Evolutionary conservation across 1,140 invertebrate species (phyloP).

Genomic region (Philotrypesis tridentata): DNA sequence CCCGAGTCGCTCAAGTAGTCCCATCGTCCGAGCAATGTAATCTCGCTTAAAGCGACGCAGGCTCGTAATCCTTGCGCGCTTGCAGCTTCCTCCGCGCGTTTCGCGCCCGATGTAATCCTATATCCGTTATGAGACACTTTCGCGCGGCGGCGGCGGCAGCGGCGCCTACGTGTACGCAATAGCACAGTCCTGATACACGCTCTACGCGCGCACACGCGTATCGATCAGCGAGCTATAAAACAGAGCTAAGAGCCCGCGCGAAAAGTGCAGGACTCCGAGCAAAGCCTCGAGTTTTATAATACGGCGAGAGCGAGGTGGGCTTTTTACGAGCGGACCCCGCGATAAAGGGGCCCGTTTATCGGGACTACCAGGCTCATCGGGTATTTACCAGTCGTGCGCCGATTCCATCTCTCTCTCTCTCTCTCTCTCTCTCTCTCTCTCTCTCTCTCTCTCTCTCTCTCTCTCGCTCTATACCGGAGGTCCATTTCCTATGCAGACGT

Average conservation of each 20-base stretch:
- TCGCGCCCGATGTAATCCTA: neutral
- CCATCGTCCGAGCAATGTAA: neutral
- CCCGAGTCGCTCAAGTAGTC: neutral
- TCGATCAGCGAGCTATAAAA: slow-evolving; percentile 48
- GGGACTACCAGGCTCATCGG: slow-evolving; percentile 49
- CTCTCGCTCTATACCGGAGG: slow-evolving; percentile 29
- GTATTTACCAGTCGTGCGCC: slow-evolving; percentile 38
- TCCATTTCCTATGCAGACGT: slow-evolving; percentile 35
- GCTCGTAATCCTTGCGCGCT: neutral
- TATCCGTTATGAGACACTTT: neutral
- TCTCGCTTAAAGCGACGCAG: neutral
- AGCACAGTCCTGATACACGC: neutral
- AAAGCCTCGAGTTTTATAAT: slow-evolving; percentile 18
- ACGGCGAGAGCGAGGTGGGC: neutral
- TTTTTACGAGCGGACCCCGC: slow-evolving; percentile 43
- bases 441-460: slow-evolving; percentile 3
- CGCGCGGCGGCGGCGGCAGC: too few relatives aligned
- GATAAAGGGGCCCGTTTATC: slow-evolving; percentile 49
- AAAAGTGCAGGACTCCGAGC: neutral
- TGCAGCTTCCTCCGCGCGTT: neutral
- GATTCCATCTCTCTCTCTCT: slow-evolving; percentile 18
- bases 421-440: slow-evolving; percentile 7
- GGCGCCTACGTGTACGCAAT: slow-evolving; percentile 23
- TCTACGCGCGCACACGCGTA: neutral
- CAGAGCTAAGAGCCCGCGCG: slow-evolving; percentile 29